These are phyloP conservation scores for Diplodus puntazzo DNA, from an alignment of 2,797 vertebrate genomes.

Conservation along the genomic window DNA sequence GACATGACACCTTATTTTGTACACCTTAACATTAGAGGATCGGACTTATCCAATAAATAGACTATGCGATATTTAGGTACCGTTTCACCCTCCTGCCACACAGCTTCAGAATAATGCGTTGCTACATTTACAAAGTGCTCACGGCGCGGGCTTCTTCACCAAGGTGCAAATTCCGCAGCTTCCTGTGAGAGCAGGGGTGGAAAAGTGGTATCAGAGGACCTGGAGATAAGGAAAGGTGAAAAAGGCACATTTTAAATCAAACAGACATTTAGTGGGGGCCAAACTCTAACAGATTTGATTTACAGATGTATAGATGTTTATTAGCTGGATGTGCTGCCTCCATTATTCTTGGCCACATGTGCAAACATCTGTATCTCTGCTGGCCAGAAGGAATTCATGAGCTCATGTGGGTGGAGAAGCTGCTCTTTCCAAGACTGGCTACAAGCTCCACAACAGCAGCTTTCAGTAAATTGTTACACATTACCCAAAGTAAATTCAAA, in stretches of 20 bases:
- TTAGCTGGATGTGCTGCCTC: neutral
- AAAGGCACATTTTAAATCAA: constrained; percentile 20
- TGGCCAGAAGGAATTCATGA: constrained; percentile 52
- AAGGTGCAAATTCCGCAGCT: constrained; percentile 77
- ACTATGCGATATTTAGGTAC: constrained; percentile 55
- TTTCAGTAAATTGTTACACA: constrained; percentile 23
- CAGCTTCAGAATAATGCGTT: constrained; percentile 59
- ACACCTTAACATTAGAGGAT: constrained; percentile 63
- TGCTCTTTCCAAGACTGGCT: neutral
- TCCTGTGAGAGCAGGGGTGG: constrained; percentile 63
- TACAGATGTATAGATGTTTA: constrained; percentile 26
- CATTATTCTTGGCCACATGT: constrained; percentile 34
- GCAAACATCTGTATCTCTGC: neutral
- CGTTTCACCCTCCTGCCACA: constrained; percentile 49
- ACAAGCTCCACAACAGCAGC: neutral
- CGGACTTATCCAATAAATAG: constrained; percentile 71
- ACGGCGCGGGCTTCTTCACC: constrained; percentile 63
- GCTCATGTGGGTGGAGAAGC: constrained; percentile 24
- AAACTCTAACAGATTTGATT: neutral
- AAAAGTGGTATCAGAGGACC: constrained; percentile 54
- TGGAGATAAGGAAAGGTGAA: constrained; percentile 37
- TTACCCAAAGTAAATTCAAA: neutral
- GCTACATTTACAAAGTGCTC: constrained; percentile 84
- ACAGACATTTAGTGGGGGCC: no score
- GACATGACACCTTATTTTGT: constrained; percentile 41